Percentiles rank a stretch among this genome's conserved stretches.
Evolutionary conservation across 1,140 invertebrate species (phyloP).

Genomic region (Ceratina australensis): DNA sequence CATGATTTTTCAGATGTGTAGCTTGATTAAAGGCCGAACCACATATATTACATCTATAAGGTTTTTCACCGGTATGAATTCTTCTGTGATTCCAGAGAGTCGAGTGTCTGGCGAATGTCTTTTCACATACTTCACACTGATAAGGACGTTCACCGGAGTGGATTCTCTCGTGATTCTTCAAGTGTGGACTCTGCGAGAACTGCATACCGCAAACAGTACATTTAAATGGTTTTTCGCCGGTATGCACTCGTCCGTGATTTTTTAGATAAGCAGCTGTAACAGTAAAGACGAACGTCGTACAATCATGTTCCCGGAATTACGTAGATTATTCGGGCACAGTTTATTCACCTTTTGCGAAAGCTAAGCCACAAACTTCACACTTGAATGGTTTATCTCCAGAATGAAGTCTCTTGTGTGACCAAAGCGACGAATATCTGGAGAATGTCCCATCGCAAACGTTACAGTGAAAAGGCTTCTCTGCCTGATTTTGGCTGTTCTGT

Average conservation of each 20-base stretch:
- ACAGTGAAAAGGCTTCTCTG: slow-evolving; percentile 91
- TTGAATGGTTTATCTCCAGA: slow-evolving; percentile 94
- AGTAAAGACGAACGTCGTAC: slow-evolving; percentile 6
- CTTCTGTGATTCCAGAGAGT: slow-evolving; percentile 95
- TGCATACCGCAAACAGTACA: slow-evolving; percentile 93
- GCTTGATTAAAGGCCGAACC: slow-evolving; percentile 92
- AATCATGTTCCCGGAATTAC: slow-evolving; percentile 2
- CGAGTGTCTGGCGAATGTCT: slow-evolving; percentile 92
- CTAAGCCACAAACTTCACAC: slow-evolving; percentile 95
- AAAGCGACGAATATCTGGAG: slow-evolving; percentile 90
- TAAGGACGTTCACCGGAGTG: slow-evolving; percentile 94
- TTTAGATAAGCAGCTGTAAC: slow-evolving; percentile 89
- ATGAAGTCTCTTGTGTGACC: slow-evolving; percentile 92
- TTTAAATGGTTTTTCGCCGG: slow-evolving; percentile 91
- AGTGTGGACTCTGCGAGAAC: slow-evolving; percentile 92
- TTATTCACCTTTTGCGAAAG: slow-evolving; percentile 88
- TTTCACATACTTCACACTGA: slow-evolving; percentile 94
- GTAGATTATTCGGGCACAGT: background rate
- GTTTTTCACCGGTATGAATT: slow-evolving; percentile 96
- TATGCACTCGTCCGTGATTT: slow-evolving; percentile 93
- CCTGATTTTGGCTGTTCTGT: slow-evolving; percentile 81
- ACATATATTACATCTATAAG: slow-evolving; percentile 91
- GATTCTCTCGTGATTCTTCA: slow-evolving; percentile 95
- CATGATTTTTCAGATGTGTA: slow-evolving; percentile 92
- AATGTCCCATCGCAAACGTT: slow-evolving; percentile 92